Percentiles rank a stretch among this genome's conserved stretches.
phyloP scores from a whole-genome alignment of 2,113 vertebrate species.

The Phalacrocorax pelagicus region DNA sequence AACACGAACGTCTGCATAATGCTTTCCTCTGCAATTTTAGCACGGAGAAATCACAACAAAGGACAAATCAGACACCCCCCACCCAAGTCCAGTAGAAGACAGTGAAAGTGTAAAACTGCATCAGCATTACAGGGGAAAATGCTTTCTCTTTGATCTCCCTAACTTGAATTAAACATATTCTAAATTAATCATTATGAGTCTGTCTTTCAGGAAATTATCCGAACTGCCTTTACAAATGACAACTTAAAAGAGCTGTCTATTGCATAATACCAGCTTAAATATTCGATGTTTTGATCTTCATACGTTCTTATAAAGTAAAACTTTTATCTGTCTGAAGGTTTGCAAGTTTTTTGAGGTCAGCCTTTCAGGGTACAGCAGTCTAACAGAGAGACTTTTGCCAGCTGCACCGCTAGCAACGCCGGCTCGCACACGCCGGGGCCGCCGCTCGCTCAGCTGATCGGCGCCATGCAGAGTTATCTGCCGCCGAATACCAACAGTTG shows the following conservation, averaged over 20 bases:
- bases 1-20: background rate
- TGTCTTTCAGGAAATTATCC: constrained; percentile 42
- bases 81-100: background rate
- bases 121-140: background rate
- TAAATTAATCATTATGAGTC: constrained; percentile 53
- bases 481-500: fast-evolving
- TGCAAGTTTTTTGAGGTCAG: background rate
- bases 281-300: background rate
- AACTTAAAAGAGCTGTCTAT: constrained; percentile 3
- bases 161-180: constrained; percentile 60
- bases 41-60: background rate
- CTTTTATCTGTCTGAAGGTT: background rate
- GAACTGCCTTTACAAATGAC: constrained; percentile 42
- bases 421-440: fast-evolving
- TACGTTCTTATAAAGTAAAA: background rate
- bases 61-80: background rate
- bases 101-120: background rate
- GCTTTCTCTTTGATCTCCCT: constrained; percentile 51
- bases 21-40: background rate
- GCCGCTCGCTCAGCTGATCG: background rate
- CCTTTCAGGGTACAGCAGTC: background rate
- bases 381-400: fast-evolving
- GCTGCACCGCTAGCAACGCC: fast-evolving
- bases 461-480: fast-evolving
- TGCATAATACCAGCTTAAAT: constrained; percentile 13